Evolutionary conservation across 2,113 vertebrate species (phyloP).

Genomic region (Struthidea cinerea): DNA sequence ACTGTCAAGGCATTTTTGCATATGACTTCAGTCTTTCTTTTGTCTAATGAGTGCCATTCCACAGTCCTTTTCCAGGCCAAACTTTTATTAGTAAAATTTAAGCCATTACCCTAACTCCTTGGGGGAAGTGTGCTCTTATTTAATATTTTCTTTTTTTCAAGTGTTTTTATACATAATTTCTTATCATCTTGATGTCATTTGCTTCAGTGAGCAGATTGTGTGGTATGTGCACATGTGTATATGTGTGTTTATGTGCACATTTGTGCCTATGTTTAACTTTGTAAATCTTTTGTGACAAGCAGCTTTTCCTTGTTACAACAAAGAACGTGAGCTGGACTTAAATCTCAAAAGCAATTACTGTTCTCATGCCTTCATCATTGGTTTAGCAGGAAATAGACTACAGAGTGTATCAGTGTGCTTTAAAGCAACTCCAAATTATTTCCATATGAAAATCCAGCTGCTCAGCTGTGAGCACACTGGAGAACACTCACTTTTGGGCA

Average conservation of each 20-base stretch:
- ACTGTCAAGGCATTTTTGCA: background rate
- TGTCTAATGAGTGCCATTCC: background rate
- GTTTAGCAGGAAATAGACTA: background rate
- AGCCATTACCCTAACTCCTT: background rate
- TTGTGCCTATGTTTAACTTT: background rate
- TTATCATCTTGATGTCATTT: background rate
- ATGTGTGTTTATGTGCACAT: background rate
- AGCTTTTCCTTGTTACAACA: background rate
- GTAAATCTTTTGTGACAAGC: background rate
- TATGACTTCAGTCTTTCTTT: background rate
- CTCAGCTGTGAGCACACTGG: background rate
- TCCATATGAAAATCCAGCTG: background rate
- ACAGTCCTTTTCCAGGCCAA: background rate
- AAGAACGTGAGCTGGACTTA: background rate
- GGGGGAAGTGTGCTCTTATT: background rate
- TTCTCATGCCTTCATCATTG: background rate
- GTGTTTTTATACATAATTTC: background rate
- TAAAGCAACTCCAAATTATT: background rate
- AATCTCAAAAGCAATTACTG: background rate
- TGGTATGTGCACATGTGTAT: background rate
- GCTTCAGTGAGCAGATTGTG: background rate
- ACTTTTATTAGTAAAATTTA: background rate
- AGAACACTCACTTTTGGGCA: background rate
- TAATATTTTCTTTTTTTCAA: background rate
- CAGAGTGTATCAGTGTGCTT: background rate